Evolutionary conservation across 2,888 invertebrate genomes (phyloP).

Genomic region (Athetis lepigone): DNA sequence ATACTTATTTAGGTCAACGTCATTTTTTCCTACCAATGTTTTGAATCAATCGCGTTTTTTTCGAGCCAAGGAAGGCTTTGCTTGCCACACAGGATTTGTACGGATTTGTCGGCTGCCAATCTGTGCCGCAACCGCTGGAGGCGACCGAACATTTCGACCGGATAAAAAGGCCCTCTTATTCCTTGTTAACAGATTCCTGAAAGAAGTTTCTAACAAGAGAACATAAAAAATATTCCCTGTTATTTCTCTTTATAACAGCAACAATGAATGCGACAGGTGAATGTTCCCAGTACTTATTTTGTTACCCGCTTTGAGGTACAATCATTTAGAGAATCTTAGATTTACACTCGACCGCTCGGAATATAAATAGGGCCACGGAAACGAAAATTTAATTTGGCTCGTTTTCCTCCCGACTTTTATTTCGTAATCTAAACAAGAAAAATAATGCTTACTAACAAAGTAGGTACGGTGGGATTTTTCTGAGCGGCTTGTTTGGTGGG

Average conservation of each 20-base stretch:
- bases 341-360: conserved; percentile 54
- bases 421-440: conserved; percentile 56
- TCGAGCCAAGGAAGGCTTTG: conserved; percentile 71
- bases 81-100: conserved; percentile 80
- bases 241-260: conserved; percentile 66
- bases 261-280: conserved; percentile 65
- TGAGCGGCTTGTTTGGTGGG: conserved; percentile 59
- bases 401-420: conserved; percentile 40
- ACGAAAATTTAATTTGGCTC: conserved; percentile 49
- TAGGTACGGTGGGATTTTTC: conserved; percentile 38
- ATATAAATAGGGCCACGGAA: conserved; percentile 53
- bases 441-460: conserved; percentile 53
- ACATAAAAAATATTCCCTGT: conserved; percentile 65
- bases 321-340: conserved; percentile 59
- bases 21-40: conserved; percentile 67
- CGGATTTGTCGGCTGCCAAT: conserved; percentile 86
- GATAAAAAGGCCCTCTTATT: conserved; percentile 81
- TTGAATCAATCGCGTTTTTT: conserved; percentile 83
- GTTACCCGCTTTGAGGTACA: conserved; percentile 49
- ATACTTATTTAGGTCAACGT: conserved; percentile 29
- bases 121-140: conserved; percentile 78
- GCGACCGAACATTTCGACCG: conserved; percentile 81
- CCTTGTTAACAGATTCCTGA: conserved; percentile 83
- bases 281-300: conserved; percentile 51
- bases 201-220: conserved; percentile 67